Percentiles rank a stretch among this genome's conserved stretches.
phyloP scores from a whole-genome alignment of 2,888 invertebrate genomes.

The Patella caerulea region DNA sequence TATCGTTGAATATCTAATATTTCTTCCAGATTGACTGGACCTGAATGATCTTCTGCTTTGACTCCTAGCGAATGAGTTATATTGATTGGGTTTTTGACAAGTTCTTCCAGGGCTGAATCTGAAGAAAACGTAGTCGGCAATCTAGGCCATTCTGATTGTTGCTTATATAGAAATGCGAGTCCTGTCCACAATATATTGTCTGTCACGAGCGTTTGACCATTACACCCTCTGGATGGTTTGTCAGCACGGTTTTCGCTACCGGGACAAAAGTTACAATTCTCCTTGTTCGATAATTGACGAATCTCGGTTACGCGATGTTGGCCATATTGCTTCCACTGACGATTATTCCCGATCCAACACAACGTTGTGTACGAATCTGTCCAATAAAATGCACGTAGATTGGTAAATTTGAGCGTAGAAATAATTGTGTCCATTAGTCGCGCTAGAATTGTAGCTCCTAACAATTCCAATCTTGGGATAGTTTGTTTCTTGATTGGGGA shows the following conservation, averaged over 20 bases:
- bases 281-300: not conserved
- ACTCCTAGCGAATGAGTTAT: not conserved
- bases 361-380: not conserved
- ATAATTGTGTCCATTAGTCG: not conserved
- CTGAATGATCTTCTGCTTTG: not conserved
- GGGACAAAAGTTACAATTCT: constrained; percentile 12
- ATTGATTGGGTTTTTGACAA: not conserved
- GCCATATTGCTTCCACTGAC: not conserved
- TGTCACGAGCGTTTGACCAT: not conserved
- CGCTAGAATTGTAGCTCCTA: not conserved
- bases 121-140: not conserved
- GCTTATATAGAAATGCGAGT: not conserved
- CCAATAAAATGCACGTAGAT: not conserved
- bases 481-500: not conserved
- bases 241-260: constrained; percentile 8
- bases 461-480: not conserved
- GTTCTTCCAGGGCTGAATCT: not conserved
- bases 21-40: too few relatives aligned
- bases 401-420: not conserved
- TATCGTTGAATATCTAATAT: too few relatives aligned
- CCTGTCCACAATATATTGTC: not conserved
- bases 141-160: not conserved
- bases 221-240: not conserved
- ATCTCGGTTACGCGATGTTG: constrained; percentile 7
- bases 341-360: not conserved